Conservation (phyloP, 2,888 invertebrate genomes). For the Halictus quadricinctus region DNA sequence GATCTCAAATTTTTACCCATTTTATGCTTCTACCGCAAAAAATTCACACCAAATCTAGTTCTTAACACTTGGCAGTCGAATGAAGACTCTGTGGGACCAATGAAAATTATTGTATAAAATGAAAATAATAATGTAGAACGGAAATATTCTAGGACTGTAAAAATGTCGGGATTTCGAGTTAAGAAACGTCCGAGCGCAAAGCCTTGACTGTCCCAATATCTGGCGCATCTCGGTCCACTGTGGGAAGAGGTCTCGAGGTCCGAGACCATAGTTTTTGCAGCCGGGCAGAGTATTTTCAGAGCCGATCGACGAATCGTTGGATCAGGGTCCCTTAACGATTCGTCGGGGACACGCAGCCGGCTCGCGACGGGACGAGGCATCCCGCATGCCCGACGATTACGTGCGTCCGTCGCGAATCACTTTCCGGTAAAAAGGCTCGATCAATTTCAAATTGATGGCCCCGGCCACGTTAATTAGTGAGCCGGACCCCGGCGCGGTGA, state of each 20-base stretch:
- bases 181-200: background rate
- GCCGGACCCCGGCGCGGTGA: conserved; percentile 54
- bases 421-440: conserved; percentile 67
- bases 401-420: conserved; percentile 60
- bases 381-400: conserved; percentile 26
- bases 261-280: background rate
- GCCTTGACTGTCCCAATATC: background rate
- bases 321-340: conserved; percentile 38
- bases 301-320: background rate
- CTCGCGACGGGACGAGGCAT: background rate
- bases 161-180: background rate
- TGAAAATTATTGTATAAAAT: too few species aligned
- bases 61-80: too few species aligned
- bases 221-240: background rate
- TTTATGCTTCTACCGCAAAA: too few species aligned
- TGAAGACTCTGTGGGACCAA: too few species aligned
- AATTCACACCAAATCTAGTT: too few species aligned
- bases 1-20: too few species aligned
- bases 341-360: conserved; percentile 37
- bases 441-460: conserved; percentile 78
- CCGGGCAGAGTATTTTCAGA: background rate
- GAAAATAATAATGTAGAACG: background rate
- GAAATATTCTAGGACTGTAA: background rate
- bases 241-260: conserved; percentile 17
- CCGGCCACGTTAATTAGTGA: conserved; percentile 72